A percentile compares a stretch with the other conserved stretches of the same genome.
Conservation (phyloP, 1,140 invertebrate genomes). For the Drosophila lacertosa region DNA sequence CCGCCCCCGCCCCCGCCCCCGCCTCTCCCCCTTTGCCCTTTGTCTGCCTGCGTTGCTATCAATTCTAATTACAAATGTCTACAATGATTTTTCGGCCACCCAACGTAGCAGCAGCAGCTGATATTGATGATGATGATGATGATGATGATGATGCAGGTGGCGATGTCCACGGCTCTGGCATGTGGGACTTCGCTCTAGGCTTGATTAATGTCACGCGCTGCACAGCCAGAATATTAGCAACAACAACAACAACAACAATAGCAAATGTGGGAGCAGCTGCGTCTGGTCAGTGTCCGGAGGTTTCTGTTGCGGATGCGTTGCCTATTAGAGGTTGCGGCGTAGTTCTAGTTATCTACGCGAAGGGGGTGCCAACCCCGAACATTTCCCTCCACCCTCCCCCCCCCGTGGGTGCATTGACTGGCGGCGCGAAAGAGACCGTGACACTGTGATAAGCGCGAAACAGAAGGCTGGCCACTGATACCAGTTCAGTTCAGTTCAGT, state of each 20-base stretch:
- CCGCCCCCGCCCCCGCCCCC: background rate
- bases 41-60: conserved; percentile 56
- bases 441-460: conserved; percentile 28
- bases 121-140: conserved; percentile 10
- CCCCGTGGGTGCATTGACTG: conserved; percentile 18
- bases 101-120: conserved; percentile 19
- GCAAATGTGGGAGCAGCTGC: conserved; percentile 30
- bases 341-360: conserved; percentile 60
- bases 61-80: conserved; percentile 82
- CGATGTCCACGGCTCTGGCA: conserved; percentile 15
- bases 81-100: conserved; percentile 78
- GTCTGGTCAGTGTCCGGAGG: conserved; percentile 35
- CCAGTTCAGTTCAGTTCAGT: too few relatives aligned
- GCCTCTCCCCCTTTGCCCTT: background rate
- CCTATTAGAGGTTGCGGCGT: conserved; percentile 68
- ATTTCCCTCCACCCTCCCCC: too few relatives aligned
- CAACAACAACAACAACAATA: conserved; percentile 25
- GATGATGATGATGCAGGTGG: conserved; percentile 40
- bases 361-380: too few relatives aligned
- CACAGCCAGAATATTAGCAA: conserved; percentile 29
- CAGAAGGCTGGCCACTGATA: background rate
- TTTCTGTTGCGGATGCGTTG: conserved; percentile 47
- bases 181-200: conserved; percentile 46
- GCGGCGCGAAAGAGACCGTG: conserved; percentile 19
- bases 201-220: conserved; percentile 76